Evolutionary conservation across 1,140 invertebrate species (phyloP), one percentile per base, ranked within the genome.

Genomic region (Trinorchestia longiramus): DNA sequence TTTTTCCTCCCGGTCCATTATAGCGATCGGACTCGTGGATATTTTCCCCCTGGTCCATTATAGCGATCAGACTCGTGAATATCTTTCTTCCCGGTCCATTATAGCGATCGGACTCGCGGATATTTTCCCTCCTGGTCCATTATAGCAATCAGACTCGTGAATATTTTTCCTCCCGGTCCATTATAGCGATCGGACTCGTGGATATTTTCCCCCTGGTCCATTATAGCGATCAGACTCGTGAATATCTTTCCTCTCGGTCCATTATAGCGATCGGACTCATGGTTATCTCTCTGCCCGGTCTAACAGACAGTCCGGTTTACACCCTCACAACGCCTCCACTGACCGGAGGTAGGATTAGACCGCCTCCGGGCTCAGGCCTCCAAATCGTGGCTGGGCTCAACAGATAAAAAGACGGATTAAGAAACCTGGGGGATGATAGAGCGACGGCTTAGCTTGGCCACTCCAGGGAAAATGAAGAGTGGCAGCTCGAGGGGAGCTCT

Each of bases 381-480:
- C 88, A 90, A 90, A 90, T 90, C 88, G 88, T 42, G 88, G 92
- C 92, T 45, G 43, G 92, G 92, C 41, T 45, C 44, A 19, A n/a
- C 92, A 45, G 92, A 94, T 94, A 94, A 94, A 94, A 94, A 94
- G 92, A 94, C 28, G 44, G 92, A 94, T 94, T 94, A 94, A 47
- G 92, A 40, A 43, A 47, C 92, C 43, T 43, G 92, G 43, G 92
- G 92, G 88, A n/a, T 94, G 92, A 94, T 94, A 94, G 92, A 94
- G 44, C 92, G 44, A 28, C 8, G 92, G 92, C 6, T 94, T 47
- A 90, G 88, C 88, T 42, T 90, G 88, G 42, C 23, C 88, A 90
- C 88, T 90, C 88, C 4, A 90, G 43, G 11, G 28, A 28, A 90
- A 90, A 90, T 90, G n/a, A 90, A 42, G 41, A 41, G 43, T 90